Conservation (phyloP, 2,113 vertebrate genomes). For the Tachycineta bicolor region DNA sequence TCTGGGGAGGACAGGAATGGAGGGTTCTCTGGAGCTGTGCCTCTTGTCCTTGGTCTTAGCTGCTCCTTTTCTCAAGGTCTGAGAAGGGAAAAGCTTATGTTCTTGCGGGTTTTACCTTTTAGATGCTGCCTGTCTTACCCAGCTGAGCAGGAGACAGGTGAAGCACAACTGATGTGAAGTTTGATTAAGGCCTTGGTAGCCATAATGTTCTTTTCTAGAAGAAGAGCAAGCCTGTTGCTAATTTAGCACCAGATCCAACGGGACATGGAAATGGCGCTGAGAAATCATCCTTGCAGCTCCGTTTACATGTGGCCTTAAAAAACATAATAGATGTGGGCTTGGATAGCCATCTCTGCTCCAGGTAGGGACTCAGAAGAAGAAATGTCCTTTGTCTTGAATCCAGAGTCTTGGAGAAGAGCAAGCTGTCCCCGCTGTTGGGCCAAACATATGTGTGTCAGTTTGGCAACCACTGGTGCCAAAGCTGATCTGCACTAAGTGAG, state of each 20-base stretch:
- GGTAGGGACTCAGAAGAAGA: neutral
- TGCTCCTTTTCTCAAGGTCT: neutral
- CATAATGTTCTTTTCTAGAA: neutral
- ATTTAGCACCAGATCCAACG: neutral
- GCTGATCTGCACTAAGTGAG: neutral
- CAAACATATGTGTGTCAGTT: neutral
- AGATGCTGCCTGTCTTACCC: neutral
- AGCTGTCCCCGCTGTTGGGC: neutral
- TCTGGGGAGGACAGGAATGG: fast-evolving
- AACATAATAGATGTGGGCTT: neutral
- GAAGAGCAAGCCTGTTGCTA: neutral
- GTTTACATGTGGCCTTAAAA: neutral
- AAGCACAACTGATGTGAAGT: neutral
- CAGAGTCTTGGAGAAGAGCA: neutral
- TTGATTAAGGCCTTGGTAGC: neutral
- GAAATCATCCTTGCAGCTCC: neutral
- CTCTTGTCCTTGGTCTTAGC: neutral
- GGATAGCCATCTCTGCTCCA: neutral
- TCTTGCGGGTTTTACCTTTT: neutral
- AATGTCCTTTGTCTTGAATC: neutral
- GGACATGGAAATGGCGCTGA: neutral
- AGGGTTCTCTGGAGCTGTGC: neutral
- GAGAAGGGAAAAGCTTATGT: neutral
- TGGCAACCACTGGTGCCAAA: neutral
- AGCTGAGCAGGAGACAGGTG: neutral